phyloP scores from a whole-genome alignment of 1,140 invertebrate genomes.

The Acromyrmex echinatior region DNA sequence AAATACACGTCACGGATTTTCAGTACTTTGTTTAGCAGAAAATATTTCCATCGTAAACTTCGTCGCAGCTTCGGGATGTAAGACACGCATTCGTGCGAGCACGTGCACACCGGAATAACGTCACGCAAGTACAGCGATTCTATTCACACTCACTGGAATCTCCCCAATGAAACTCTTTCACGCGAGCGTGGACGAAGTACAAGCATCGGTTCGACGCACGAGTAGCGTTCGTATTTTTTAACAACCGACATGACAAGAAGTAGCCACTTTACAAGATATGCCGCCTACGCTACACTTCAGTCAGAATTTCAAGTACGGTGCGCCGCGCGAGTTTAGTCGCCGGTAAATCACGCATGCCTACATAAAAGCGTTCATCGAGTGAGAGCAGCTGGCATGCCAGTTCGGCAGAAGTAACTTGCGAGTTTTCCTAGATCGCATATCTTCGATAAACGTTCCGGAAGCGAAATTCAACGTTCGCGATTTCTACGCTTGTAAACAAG shows the following conservation, averaged over 20 bases:
- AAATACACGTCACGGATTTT: conserved; percentile 19
- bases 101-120: conserved; percentile 19
- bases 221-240: conserved; percentile 47
- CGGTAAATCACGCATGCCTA: conserved; percentile 66
- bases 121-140: conserved; percentile 12
- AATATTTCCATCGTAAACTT: conserved; percentile 53
- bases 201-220: conserved; percentile 46
- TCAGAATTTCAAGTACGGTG: conserved; percentile 71
- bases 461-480: conserved; percentile 1
- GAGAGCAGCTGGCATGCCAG: conserved; percentile 15
- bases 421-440: conserved; percentile 15
- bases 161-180: conserved; percentile 15
- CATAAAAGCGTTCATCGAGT: conserved; percentile 55
- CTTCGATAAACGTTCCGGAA: conserved; percentile 23
- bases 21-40: conserved; percentile 31
- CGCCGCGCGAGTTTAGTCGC: conserved; percentile 29
- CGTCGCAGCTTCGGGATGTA: conserved; percentile 2
- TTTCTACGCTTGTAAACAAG: conserved; percentile 5
- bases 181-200: conserved; percentile 3
- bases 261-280: conserved; percentile 66
- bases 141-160: conserved; percentile 31
- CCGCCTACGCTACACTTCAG: conserved; percentile 67
- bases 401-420: conserved; percentile 35
- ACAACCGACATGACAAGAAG: conserved; percentile 61
- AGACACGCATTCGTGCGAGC: conserved; percentile 15